A percentile compares a stretch with the other conserved stretches of the same genome.
Conservation (phyloP, 1,140 invertebrate species). For the Drosophila arawakana region DNA sequence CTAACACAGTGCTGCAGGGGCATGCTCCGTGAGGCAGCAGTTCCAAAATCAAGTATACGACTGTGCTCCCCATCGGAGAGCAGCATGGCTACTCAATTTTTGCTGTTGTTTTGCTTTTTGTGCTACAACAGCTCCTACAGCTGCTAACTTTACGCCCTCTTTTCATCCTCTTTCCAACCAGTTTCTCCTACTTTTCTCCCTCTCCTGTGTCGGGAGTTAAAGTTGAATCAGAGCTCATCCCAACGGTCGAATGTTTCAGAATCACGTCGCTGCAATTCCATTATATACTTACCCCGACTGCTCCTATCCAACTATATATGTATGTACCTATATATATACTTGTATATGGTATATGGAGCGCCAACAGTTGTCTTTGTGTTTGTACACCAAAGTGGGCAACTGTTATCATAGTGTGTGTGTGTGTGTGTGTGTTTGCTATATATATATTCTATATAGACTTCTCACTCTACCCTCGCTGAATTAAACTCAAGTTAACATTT, state of each 20-base stretch:
- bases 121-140: conserved; percentile 33
- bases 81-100: conserved; percentile 70
- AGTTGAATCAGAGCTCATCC: conserved; percentile 84
- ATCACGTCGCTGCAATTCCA: conserved; percentile 84
- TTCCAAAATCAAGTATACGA: background rate
- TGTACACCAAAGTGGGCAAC: conserved; percentile 21
- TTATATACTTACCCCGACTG: conserved; percentile 68
- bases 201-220: conserved; percentile 66
- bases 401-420: conserved; percentile 24
- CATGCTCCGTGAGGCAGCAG: conserved; percentile 60
- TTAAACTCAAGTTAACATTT: conserved; percentile 71
- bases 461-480: conserved; percentile 25
- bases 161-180: background rate
- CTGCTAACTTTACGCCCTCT: conserved; percentile 40
- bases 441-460: conserved; percentile 55
- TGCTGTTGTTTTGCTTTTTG: conserved; percentile 11
- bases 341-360: conserved; percentile 2
- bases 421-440: conserved; percentile 35
- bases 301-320: conserved; percentile 15
- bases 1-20: conserved; percentile 35
- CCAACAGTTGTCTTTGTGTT: conserved; percentile 24
- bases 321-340: background rate
- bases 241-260: conserved; percentile 84
- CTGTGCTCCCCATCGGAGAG: conserved; percentile 33
- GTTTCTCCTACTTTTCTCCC: background rate